Conservation (phyloP, 2,113 vertebrate species). For the Hippocampus guttulatus region DNA sequence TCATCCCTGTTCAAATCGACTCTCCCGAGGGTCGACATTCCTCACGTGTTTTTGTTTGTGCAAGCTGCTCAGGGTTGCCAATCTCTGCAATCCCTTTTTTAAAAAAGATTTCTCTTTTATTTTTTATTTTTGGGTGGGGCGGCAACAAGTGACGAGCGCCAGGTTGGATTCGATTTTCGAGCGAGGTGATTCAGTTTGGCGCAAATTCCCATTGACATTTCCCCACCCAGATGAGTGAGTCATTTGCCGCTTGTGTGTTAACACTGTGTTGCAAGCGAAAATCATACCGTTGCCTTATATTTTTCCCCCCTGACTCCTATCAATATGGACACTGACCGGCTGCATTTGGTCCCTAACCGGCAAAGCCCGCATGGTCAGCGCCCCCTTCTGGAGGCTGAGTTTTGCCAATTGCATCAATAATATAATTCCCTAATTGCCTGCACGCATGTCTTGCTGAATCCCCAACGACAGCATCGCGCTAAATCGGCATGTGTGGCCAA, state of each 20-base stretch:
- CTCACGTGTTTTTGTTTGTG: constrained; percentile 56
- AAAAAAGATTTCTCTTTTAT: too few relatives aligned
- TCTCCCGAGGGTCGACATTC: constrained; percentile 64
- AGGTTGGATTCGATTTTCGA: too few relatives aligned
- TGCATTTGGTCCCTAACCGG: too few relatives aligned
- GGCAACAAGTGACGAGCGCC: too few relatives aligned
- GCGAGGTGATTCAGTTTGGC: too few relatives aligned
- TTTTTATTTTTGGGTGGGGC: too few relatives aligned
- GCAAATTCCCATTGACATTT: too few relatives aligned
- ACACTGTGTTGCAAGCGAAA: not conserved
- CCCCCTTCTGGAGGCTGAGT: constrained; percentile 19
- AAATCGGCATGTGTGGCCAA: constrained; percentile 57
- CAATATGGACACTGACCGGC: too few relatives aligned
- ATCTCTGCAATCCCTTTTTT: not conserved
- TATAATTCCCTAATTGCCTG: constrained; percentile 39
- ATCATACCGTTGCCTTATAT: not conserved
- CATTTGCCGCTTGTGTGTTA: too few relatives aligned
- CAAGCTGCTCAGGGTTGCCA: constrained; percentile 11
- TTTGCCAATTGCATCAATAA: not conserved
- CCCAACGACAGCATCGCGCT: constrained; percentile 49
- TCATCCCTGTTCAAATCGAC: constrained; percentile 74
- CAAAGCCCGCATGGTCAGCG: too few relatives aligned
- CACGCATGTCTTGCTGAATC: constrained; percentile 61
- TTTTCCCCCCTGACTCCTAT: too few relatives aligned
- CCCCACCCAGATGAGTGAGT: too few relatives aligned